A percentile compares a stretch with the other conserved stretches of the same genome.
phyloP scores from a whole-genome alignment of 2,797 vertebrate genomes.

The Sebastes itinus region DNA sequence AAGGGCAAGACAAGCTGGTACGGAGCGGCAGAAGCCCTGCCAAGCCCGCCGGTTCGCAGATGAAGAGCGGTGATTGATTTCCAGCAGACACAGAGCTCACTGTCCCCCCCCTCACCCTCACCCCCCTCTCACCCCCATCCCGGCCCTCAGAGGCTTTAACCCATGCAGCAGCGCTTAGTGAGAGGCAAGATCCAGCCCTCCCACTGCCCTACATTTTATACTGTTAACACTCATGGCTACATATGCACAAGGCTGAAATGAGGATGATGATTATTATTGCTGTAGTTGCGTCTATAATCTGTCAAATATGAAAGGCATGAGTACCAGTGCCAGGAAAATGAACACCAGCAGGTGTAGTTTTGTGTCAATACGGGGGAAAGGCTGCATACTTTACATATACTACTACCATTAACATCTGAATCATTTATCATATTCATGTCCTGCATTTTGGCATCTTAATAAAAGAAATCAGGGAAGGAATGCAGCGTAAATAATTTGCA shows the following conservation, averaged over 20 bases:
- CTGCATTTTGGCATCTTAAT: not conserved
- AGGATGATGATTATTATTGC: not conserved
- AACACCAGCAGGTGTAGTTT: not conserved
- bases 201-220: constrained; percentile 74
- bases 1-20: constrained; percentile 75
- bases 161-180: constrained; percentile 62
- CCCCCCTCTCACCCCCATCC: constrained; percentile 17
- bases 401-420: constrained; percentile 14
- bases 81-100: constrained; percentile 72
- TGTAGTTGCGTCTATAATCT: not conserved
- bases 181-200: constrained; percentile 54
- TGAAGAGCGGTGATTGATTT: constrained; percentile 78
- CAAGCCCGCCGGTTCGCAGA: constrained; percentile 61
- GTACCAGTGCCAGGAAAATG: not conserved
- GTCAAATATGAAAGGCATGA: not conserved
- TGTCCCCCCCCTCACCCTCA: constrained; percentile 34
- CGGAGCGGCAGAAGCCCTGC: constrained; percentile 66
- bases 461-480: not conserved
- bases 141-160: constrained; percentile 65
- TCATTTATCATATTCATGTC: constrained; percentile 6
- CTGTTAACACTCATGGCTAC: constrained; percentile 5
- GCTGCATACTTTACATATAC: not conserved
- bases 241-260: constrained; percentile 15
- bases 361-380: not conserved
- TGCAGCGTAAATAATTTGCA: constrained; percentile 4